Conservation (phyloP, 2,888 invertebrate species). For the Epirrita christyi region DNA sequence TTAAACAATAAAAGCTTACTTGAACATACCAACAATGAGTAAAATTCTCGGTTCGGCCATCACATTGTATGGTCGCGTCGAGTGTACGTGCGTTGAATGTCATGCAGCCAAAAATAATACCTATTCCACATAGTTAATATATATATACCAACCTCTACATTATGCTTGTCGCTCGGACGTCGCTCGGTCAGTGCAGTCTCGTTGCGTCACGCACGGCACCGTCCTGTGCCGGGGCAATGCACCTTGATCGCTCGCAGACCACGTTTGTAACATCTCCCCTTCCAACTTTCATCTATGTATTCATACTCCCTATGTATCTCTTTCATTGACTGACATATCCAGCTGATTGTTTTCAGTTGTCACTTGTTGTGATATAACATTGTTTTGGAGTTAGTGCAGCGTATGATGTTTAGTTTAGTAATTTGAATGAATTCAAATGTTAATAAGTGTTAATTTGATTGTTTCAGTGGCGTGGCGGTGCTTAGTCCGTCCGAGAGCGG, state of each 20-base stretch:
- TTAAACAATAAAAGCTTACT: constrained; percentile 33
- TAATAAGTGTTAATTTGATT: constrained; percentile 39
- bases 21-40: constrained; percentile 50
- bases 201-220: constrained; percentile 73
- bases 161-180: constrained; percentile 43
- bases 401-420: background rate
- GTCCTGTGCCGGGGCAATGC: constrained; percentile 71
- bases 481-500: constrained; percentile 90
- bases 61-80: constrained; percentile 46
- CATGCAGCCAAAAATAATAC: constrained; percentile 74
- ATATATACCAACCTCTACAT: constrained; percentile 17
- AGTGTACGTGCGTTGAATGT: constrained; percentile 47
- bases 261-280: constrained; percentile 45
- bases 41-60: constrained; percentile 61
- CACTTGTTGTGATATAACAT: background rate
- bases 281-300: constrained; percentile 49
- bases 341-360: constrained; percentile 57
- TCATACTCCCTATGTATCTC: constrained; percentile 49
- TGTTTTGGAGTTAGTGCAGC: background rate
- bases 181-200: constrained; percentile 76
- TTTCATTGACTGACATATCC: constrained; percentile 56
- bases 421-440: background rate
- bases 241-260: constrained; percentile 60
- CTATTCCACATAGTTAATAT: constrained; percentile 34
- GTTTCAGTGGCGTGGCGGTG: constrained; percentile 93